phyloP scores from a whole-genome alignment of 1,140 invertebrate genomes.

The Vollenhovia emeryi region DNA sequence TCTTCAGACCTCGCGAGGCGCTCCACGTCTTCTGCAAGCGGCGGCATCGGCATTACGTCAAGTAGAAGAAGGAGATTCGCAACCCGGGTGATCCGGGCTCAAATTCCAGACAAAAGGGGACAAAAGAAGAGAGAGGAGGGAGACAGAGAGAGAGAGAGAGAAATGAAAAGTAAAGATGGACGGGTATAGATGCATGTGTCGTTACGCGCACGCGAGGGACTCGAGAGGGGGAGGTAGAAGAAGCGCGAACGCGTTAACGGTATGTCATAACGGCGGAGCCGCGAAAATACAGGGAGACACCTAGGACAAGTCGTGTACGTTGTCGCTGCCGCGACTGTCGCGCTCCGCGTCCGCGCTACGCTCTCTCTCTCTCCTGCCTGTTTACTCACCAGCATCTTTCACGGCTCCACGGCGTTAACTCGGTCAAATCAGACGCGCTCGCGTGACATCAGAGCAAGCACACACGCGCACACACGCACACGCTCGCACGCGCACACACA shows the following conservation, averaged over 20 bases:
- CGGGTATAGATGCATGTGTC: neutral
- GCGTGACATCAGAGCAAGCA: slow-evolving; percentile 53
- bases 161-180: too few relatives aligned
- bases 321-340: neutral
- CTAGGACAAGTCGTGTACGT: neutral
- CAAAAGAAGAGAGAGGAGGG: neutral
- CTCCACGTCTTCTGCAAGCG: neutral
- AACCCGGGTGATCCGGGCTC: neutral
- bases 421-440: neutral
- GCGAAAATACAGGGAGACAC: neutral
- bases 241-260: slow-evolving; percentile 7
- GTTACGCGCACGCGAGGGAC: neutral
- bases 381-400: slow-evolving; percentile 79
- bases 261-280: neutral
- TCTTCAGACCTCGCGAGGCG: neutral
- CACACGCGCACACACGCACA: too few relatives aligned
- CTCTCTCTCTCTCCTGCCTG: slow-evolving; percentile 52
- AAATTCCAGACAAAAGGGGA: neutral
- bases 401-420: slow-evolving; percentile 62
- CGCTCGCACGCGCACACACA: too few relatives aligned
- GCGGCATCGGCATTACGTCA: neutral
- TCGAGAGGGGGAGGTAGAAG: neutral
- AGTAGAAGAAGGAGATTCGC: neutral
- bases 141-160: neutral
- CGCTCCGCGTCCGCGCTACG: too few relatives aligned